A percentile compares a stretch with the other conserved stretches of the same genome.
phyloP scores from a whole-genome alignment of 2,888 invertebrate species.

The Acrobasis repandana region DNA sequence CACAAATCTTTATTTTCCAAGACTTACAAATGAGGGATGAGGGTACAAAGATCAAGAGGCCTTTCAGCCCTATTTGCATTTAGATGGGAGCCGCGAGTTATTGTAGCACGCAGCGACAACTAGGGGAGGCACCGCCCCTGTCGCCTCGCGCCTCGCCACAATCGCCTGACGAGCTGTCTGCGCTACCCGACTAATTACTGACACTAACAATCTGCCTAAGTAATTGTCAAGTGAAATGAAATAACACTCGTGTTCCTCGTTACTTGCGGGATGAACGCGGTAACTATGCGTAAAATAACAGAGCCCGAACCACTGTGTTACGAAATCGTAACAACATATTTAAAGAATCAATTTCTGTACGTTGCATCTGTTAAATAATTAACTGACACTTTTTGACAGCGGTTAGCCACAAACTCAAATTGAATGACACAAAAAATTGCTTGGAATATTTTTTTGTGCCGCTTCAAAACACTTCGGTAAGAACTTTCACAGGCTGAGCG shows the following conservation, averaged over 20 bases:
- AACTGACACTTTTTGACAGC: constrained; percentile 12
- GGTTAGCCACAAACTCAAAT: constrained; percentile 14
- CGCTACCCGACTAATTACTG: constrained; percentile 54
- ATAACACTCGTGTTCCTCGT: constrained; percentile 20
- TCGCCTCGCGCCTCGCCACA: constrained; percentile 37
- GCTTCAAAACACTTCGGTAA: constrained; percentile 35
- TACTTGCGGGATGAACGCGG: neutral
- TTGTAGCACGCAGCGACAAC: constrained; percentile 40
- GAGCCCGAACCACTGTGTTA: neutral
- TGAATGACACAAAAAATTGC: constrained; percentile 9
- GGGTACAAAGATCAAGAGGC: constrained; percentile 66
- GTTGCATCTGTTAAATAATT: neutral
- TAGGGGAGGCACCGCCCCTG: constrained; percentile 32
- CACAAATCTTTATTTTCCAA: constrained; percentile 45
- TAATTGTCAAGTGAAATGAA: constrained; percentile 45
- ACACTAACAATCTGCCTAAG: constrained; percentile 49
- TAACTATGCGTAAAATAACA: neutral
- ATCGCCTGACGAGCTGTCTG: constrained; percentile 35
- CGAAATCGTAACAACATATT: neutral
- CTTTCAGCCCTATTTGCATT: constrained; percentile 70
- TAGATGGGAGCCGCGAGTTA: constrained; percentile 72
- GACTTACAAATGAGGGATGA: constrained; percentile 72
- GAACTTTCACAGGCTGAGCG: constrained; percentile 50
- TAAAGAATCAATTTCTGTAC: neutral
- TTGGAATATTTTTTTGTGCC: constrained; percentile 32